Conservation (phyloP, 1,140 invertebrate genomes). For the Zaprionus nigranus region DNA sequence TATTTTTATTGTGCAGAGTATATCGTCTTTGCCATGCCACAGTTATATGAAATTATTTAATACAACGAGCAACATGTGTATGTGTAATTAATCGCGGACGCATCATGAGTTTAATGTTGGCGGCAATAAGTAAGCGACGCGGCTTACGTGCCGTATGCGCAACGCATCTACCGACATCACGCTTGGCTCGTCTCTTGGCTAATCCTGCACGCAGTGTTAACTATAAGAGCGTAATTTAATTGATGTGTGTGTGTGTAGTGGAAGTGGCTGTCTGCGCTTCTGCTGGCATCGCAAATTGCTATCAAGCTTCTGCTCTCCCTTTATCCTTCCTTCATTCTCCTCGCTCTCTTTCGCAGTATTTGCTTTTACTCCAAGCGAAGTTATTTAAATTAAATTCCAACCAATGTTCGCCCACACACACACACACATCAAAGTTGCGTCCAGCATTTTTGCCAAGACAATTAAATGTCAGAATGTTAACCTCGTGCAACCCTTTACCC, state of each 20-base stretch:
- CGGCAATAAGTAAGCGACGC: slow-evolving; percentile 3
- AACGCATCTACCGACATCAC: slow-evolving; percentile 26
- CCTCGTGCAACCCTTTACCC: background rate
- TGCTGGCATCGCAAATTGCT: background rate
- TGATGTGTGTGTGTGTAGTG: slow-evolving; percentile 31
- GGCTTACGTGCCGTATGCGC: slow-evolving; percentile 49
- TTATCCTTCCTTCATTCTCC: background rate
- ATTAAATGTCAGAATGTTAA: slow-evolving; percentile 69
- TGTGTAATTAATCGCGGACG: slow-evolving; percentile 69
- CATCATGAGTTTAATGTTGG: slow-evolving; percentile 69
- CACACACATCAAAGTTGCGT: slow-evolving; percentile 54
- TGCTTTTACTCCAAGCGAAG: slow-evolving; percentile 53
- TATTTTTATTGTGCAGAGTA: background rate
- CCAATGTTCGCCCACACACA: slow-evolving; percentile 38
- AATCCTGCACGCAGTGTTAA: slow-evolving; percentile 56
- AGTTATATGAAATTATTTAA: background rate
- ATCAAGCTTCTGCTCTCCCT: background rate
- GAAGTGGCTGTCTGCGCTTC: background rate
- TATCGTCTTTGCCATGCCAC: background rate
- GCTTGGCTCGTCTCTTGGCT: slow-evolving; percentile 43
- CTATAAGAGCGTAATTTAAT: slow-evolving; percentile 67
- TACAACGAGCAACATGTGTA: slow-evolving; percentile 25
- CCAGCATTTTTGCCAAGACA: slow-evolving; percentile 60
- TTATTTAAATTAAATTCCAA: slow-evolving; percentile 82
- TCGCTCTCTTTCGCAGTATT: slow-evolving; percentile 10